These are phyloP conservation scores for Hyperoplus lanceolatus DNA, from an alignment of 2,797 vertebrate species.

Conservation along the genomic window DNA sequence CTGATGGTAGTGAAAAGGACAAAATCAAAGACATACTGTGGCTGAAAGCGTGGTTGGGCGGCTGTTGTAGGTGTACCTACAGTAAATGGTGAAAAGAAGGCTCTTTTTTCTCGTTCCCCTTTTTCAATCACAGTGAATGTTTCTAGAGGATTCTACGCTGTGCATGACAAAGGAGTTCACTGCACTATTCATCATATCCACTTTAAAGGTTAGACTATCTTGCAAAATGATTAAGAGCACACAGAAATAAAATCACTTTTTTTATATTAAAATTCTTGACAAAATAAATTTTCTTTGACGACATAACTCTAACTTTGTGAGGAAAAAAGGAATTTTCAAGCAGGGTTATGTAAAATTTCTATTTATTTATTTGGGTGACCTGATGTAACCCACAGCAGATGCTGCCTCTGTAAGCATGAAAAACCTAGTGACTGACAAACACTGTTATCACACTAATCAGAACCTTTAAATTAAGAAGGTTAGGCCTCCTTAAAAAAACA, in stretches of 20 bases:
- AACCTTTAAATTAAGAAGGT: conserved; percentile 9
- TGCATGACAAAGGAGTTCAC: conserved; percentile 29
- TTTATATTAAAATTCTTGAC: neutral
- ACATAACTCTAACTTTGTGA: neutral
- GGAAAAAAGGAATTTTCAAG: neutral
- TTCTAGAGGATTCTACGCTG: conserved; percentile 36
- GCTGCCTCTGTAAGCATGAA: conserved; percentile 73
- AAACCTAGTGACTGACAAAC: conserved; percentile 62
- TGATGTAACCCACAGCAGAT: conserved; percentile 70
- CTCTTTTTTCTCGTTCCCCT: conserved; percentile 52
- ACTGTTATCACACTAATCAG: conserved; percentile 23
- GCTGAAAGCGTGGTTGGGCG: conserved; percentile 77
- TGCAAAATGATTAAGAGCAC: neutral
- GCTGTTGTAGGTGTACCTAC: conserved; percentile 82
- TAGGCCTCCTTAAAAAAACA: neutral
- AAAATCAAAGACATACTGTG: conserved; percentile 80
- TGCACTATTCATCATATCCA: neutral
- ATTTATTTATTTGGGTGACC: conserved; percentile 7
- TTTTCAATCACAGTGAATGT: conserved; percentile 57
- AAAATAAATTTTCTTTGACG: neutral
- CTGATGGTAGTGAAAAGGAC: conserved; percentile 70
- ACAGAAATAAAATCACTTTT: neutral
- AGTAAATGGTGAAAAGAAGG: conserved; percentile 69
- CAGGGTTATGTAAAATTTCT: no score
- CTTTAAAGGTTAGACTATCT: conserved; percentile 8